phyloP scores from a whole-genome alignment of 2,797 vertebrate genomes.

The Nyctalus aviator region DNA sequence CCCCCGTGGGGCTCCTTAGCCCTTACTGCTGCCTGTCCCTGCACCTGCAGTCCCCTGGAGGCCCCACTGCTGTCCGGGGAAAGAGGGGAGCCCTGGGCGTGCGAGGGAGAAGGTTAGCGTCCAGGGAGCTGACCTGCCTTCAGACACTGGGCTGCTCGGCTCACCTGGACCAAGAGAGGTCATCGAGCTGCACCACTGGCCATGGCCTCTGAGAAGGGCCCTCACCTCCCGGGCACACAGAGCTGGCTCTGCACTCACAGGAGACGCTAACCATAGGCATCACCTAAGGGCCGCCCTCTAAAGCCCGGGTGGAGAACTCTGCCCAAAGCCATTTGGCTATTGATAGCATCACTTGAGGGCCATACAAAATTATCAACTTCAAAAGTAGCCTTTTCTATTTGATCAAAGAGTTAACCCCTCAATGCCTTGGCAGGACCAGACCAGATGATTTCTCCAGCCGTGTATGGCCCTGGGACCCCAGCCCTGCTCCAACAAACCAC shows the following conservation, averaged over 20 bases:
- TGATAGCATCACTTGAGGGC: too few species aligned
- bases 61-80: background rate
- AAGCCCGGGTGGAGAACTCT: background rate
- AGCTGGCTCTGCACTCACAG: background rate
- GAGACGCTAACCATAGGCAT: background rate
- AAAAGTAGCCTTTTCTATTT: too few species aligned
- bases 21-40: background rate
- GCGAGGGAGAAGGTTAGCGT: background rate
- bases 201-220: background rate
- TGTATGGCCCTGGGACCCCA: too few species aligned
- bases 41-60: background rate
- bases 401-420: too few species aligned
- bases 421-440: too few species aligned
- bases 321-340: too few species aligned
- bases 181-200: rapidly evolving
- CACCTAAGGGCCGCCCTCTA: background rate
- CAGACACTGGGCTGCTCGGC: background rate
- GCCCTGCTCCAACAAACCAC: background rate
- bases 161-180: background rate
- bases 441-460: too few species aligned
- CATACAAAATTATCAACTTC: too few species aligned
- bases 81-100: background rate
- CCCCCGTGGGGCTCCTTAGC: rapidly evolving
- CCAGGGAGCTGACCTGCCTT: background rate
- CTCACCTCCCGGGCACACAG: background rate